phyloP scores from a whole-genome alignment of 2,888 invertebrate species.

The Tetragnatha montana region DNA sequence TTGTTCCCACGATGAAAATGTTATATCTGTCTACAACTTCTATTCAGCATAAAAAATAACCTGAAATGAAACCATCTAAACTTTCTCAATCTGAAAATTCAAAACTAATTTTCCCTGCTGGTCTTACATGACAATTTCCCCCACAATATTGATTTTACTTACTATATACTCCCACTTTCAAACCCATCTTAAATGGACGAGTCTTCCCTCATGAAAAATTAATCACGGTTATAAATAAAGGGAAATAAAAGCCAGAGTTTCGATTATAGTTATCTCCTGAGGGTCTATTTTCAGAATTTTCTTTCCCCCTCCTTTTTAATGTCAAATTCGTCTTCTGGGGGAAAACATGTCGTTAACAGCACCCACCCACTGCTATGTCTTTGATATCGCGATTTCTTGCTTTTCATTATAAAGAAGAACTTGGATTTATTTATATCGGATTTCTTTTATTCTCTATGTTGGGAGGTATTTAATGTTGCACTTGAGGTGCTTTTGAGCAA shows the following conservation, averaged over 20 bases:
- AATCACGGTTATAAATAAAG: neutral
- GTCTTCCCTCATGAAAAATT: neutral
- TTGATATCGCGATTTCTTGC: neutral
- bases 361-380: neutral
- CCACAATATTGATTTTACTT: too few species aligned
- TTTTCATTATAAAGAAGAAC: neutral
- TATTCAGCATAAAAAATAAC: too few species aligned
- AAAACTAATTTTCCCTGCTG: too few species aligned
- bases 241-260: neutral
- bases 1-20: too few species aligned
- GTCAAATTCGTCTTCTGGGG: neutral
- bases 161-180: neutral
- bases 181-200: neutral
- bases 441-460: too few species aligned
- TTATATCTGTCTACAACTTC: too few species aligned
- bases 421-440: neutral
- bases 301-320: neutral
- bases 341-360: neutral
- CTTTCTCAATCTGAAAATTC: too few species aligned
- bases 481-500: too few species aligned
- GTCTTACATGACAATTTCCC: too few species aligned
- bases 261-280: neutral
- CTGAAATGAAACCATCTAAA: too few species aligned
- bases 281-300: neutral
- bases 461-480: too few species aligned